These are phyloP conservation scores for Carcharodon carcharias DNA, from an alignment of 2,797 vertebrate species.

Conservation along the genomic window DNA sequence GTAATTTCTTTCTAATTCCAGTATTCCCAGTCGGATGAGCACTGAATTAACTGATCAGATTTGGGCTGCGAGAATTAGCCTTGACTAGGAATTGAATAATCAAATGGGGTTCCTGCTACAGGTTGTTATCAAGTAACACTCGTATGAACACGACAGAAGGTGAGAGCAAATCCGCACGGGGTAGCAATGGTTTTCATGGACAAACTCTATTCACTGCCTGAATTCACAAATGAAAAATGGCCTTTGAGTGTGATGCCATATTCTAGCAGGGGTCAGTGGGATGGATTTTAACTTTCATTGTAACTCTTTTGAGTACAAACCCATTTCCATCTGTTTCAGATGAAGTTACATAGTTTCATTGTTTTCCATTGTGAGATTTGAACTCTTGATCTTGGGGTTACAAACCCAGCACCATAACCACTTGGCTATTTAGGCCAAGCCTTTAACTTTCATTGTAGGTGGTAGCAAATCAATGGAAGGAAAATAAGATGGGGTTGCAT, in stretches of 20 bases:
- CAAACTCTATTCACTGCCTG: neutral
- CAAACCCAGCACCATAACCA: too few species aligned
- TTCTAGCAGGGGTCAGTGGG: neutral
- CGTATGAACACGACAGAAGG: neutral
- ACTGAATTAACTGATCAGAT: neutral
- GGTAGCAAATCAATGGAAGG: neutral
- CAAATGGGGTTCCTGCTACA: neutral
- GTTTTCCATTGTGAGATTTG: too few species aligned
- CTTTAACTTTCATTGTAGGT: neutral
- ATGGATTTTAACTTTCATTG: neutral
- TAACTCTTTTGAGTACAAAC: too few species aligned
- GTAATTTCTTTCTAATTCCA: too few species aligned
- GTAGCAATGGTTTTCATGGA: neutral
- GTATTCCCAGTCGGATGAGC: neutral
- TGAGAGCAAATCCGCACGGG: neutral
- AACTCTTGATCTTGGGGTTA: too few species aligned
- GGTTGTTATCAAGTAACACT: neutral
- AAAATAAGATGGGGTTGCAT: neutral
- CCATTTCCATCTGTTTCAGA: too few species aligned
- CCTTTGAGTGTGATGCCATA: neutral
- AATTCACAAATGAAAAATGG: neutral
- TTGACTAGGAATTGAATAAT: neutral
- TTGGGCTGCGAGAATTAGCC: neutral
- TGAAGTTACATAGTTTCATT: too few species aligned
- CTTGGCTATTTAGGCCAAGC: too few species aligned